phyloP scores from a whole-genome alignment of 2,888 invertebrate species.

The Norana najaformis region DNA sequence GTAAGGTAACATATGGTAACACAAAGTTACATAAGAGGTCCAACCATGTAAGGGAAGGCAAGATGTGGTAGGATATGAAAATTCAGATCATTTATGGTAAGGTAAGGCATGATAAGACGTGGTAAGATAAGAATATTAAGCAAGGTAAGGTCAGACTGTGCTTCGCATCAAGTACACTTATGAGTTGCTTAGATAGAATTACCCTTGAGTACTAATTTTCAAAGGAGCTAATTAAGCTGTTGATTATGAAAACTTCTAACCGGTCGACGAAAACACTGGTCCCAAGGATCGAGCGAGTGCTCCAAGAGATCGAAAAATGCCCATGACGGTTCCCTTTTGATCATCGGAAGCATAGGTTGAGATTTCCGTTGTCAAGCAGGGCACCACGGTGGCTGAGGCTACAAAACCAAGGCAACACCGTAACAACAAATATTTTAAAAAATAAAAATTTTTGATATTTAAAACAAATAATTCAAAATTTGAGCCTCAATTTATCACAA shows the following conservation, averaged over 20 bases:
- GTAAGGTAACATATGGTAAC: no score
- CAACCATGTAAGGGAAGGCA: no score
- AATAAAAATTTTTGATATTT: no score
- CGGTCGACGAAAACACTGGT: conserved; percentile 82
- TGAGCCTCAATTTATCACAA: no score
- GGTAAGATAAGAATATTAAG: no score
- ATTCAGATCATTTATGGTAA: no score
- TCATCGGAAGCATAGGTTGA: conserved; percentile 76
- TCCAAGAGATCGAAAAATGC: conserved; percentile 90
- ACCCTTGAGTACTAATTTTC: background rate
- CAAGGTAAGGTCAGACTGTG: background rate
- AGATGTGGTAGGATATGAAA: no score
- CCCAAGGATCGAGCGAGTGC: conserved; percentile 90
- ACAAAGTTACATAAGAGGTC: no score
- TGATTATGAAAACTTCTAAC: conserved; percentile 64
- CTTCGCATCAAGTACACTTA: background rate
- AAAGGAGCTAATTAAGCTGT: conserved; percentile 18
- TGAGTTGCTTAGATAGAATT: background rate
- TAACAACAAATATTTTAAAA: background rate
- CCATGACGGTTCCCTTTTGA: conserved; percentile 89
- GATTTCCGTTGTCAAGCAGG: conserved; percentile 90
- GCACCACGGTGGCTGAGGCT: conserved; percentile 80
- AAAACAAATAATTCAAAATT: no score
- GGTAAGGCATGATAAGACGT: no score
- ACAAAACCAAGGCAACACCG: conserved; percentile 27